Conservation (phyloP, 2,797 vertebrate species). For the Aeoliscus strigatus region DNA sequence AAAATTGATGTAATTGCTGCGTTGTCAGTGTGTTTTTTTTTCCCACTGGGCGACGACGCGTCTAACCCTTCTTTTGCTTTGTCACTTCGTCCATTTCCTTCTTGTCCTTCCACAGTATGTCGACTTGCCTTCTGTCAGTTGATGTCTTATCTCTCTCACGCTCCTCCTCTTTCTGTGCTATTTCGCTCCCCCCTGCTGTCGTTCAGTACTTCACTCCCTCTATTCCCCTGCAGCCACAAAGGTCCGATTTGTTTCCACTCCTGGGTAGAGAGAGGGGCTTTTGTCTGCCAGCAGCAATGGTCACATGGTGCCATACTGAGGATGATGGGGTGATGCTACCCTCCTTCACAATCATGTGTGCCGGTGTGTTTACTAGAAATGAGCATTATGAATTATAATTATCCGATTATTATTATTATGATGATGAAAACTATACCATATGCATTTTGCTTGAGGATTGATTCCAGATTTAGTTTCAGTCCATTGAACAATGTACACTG, state of each 20-base stretch:
- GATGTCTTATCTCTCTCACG: background rate
- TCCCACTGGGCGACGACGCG: too few species aligned
- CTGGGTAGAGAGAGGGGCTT: constrained; percentile 41
- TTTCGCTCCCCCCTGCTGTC: background rate
- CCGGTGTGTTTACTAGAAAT: too few species aligned
- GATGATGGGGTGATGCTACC: constrained; percentile 11
- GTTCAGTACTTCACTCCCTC: constrained; percentile 15
- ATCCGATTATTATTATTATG: too few species aligned
- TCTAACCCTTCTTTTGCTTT: too few species aligned
- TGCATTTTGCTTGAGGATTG: too few species aligned
- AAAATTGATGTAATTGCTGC: constrained; percentile 58
- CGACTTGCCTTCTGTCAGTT: constrained; percentile 26
- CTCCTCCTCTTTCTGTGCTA: background rate
- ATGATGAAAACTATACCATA: too few species aligned
- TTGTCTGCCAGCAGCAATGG: constrained; percentile 53
- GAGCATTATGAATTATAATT: too few species aligned
- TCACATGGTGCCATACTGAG: constrained; percentile 41
- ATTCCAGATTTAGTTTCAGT: too few species aligned
- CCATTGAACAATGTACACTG: too few species aligned
- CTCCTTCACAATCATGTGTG: too few species aligned
- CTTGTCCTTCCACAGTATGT: constrained; percentile 10
- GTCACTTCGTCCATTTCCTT: too few species aligned
- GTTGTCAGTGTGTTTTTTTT: constrained; percentile 47
- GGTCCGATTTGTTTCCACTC: constrained; percentile 50
- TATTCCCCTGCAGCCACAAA: constrained; percentile 35